Evolutionary conservation across 1,140 invertebrate species (phyloP).

Genomic region (Phocides pigmalion): DNA sequence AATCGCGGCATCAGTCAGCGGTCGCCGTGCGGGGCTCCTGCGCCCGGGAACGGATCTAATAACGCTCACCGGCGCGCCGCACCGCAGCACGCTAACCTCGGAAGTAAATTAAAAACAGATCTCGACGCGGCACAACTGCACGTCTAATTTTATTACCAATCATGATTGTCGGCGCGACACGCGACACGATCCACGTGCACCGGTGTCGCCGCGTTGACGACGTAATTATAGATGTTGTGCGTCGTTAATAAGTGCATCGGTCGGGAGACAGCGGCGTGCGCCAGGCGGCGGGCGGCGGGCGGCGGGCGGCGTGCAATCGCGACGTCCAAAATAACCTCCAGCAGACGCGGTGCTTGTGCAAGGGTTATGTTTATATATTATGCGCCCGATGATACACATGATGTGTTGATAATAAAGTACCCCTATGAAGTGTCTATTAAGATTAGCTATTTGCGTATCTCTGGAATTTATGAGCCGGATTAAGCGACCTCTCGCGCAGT

Average conservation of each 20-base stretch:
- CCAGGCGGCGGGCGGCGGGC: background rate
- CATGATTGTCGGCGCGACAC: slow-evolving; percentile 15
- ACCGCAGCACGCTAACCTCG: slow-evolving; percentile 2
- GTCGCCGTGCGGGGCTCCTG: background rate
- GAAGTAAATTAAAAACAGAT: slow-evolving; percentile 31
- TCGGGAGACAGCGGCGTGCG: background rate
- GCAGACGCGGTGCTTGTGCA: background rate
- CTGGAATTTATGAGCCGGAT: background rate
- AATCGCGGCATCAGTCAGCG: slow-evolving; percentile 4
- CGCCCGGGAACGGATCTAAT: background rate
- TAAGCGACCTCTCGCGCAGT: background rate
- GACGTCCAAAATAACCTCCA: slow-evolving; percentile 9
- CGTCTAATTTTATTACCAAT: slow-evolving; percentile 28
- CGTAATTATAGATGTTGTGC: slow-evolving; percentile 23
- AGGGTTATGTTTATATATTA: slow-evolving; percentile 11
- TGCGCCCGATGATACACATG: slow-evolving; percentile 21
- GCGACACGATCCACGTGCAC: slow-evolving; percentile 14
- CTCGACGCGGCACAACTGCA: slow-evolving; percentile 11
- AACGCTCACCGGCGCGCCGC: background rate
- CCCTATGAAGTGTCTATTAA: slow-evolving; percentile 1
- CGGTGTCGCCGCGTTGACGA: slow-evolving; percentile 13
- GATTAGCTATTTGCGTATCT: background rate
- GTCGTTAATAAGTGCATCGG: slow-evolving; percentile 21
- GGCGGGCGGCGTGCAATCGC: background rate
- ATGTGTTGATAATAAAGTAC: slow-evolving; percentile 18